A percentile compares a stretch with the other conserved stretches of the same genome.
phyloP scores from a whole-genome alignment of 2,113 vertebrate species.

The Arvicanthis niloticus region DNA sequence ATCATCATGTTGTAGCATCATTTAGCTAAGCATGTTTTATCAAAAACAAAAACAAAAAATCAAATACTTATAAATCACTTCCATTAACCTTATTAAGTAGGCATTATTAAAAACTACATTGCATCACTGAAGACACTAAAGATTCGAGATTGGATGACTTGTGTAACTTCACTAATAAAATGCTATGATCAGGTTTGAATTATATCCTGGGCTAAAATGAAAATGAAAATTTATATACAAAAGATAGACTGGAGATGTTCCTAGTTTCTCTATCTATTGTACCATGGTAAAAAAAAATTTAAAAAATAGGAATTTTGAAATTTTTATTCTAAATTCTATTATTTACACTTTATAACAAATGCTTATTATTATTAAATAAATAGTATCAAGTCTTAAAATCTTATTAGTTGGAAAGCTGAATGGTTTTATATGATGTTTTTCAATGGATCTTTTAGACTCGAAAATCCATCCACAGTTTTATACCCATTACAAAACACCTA shows the following conservation, averaged over 20 bases:
- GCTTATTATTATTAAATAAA: not conserved
- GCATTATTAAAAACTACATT: not conserved
- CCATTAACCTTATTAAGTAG: not conserved
- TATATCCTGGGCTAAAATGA: not conserved
- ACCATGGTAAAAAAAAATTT: not conserved
- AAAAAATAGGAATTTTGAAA: not conserved
- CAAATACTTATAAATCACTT: not conserved
- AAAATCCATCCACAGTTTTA: not conserved
- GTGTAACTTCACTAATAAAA: not conserved
- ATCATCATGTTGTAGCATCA: not conserved
- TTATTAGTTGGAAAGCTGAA: not conserved
- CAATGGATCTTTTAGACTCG: not conserved
- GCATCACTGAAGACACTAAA: not conserved
- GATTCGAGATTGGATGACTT: not conserved
- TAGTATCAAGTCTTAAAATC: not conserved
- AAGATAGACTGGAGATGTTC: not conserved
- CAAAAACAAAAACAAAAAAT: not conserved
- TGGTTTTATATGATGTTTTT: not conserved
- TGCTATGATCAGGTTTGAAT: not conserved
- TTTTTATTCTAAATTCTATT: not conserved
- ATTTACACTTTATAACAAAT: constrained; percentile 21
- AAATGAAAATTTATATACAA: not conserved
- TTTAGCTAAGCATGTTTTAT: not conserved
- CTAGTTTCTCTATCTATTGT: not conserved
- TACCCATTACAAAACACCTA: not conserved